Evolutionary conservation across 2,888 invertebrate genomes (phyloP).

Genomic region (Acanthosoma haemorrhoidale): DNA sequence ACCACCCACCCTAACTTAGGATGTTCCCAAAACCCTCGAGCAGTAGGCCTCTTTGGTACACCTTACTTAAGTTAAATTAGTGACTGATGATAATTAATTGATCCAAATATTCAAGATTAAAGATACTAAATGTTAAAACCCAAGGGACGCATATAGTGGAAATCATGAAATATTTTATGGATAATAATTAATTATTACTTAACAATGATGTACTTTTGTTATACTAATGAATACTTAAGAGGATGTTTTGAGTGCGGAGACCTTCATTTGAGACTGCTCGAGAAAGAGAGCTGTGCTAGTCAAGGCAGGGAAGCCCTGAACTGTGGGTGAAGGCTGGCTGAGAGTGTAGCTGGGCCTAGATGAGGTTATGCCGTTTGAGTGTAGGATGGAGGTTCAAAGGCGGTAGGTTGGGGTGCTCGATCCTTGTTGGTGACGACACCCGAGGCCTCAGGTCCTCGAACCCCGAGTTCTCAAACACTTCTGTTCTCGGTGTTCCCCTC

Average conservation of each 20-base stretch:
- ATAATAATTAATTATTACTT: too few species aligned
- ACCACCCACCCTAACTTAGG: neutral
- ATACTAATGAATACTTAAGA: too few species aligned
- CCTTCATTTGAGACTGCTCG: neutral
- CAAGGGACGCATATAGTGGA: too few species aligned
- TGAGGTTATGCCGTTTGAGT: constrained; percentile 42
- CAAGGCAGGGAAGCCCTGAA: constrained; percentile 10
- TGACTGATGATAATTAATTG: too few species aligned
- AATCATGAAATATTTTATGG: too few species aligned
- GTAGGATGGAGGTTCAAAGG: constrained; percentile 60
- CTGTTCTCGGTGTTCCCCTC: constrained; percentile 57
- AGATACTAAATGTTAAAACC: too few species aligned
- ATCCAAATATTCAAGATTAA: too few species aligned
- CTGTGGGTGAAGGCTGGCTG: constrained; percentile 24
- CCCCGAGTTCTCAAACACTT: constrained; percentile 62
- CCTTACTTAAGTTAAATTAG: too few species aligned
- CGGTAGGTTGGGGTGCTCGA: constrained; percentile 75
- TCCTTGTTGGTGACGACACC: constrained; percentile 73
- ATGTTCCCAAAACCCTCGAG: too few species aligned
- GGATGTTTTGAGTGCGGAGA: too few species aligned
- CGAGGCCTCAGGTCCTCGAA: constrained; percentile 66
- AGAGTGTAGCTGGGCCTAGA: constrained; percentile 29
- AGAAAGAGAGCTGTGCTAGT: neutral
- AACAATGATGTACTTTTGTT: too few species aligned
- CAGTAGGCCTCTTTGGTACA: too few species aligned